phyloP scores from a whole-genome alignment of 2,888 invertebrate genomes.

The Ernsta delagoae region DNA sequence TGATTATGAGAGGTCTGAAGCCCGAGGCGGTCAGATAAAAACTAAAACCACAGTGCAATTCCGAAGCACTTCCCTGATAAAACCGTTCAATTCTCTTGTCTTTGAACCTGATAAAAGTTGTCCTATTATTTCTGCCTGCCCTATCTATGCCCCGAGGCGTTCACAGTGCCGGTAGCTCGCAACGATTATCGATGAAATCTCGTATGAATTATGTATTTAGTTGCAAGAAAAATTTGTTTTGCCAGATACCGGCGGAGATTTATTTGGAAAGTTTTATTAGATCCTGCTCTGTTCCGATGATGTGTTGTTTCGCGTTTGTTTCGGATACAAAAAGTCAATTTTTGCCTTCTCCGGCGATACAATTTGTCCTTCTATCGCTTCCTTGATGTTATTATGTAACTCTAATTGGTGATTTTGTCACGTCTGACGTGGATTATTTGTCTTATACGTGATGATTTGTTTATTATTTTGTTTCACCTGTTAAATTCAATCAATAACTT shows the following conservation, averaged over 20 bases:
- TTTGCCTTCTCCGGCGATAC: conserved; percentile 12
- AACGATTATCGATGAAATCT: conserved; percentile 55
- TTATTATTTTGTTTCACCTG: too few relatives aligned
- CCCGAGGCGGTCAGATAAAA: conserved; percentile 70
- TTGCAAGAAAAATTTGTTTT: conserved; percentile 55
- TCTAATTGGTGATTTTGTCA: background rate
- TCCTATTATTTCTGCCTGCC: conserved; percentile 66
- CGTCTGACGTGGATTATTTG: background rate
- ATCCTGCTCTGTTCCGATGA: conserved; percentile 33
- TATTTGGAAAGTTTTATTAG: conserved; percentile 53
- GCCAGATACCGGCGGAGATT: conserved; percentile 49
- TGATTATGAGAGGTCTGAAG: conserved; percentile 58
- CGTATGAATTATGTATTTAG: conserved; percentile 72
- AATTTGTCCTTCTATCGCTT: background rate
- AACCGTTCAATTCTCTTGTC: conserved; percentile 59
- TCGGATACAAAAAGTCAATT: conserved; percentile 36
- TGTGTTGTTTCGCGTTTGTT: conserved; percentile 38
- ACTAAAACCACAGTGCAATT: conserved; percentile 68
- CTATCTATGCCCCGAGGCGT: conserved; percentile 41
- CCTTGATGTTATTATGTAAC: conserved; percentile 1
- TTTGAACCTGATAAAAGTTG: conserved; percentile 67
- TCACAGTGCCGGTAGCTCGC: conserved; percentile 50
- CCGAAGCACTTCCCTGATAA: conserved; percentile 64
- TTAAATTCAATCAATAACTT: background rate
- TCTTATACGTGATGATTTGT: too few relatives aligned